A percentile compares a stretch with the other conserved stretches of the same genome.
Conservation (phyloP, 1,140 invertebrate genomes). For the Trialeurodes vaporariorum region DNA sequence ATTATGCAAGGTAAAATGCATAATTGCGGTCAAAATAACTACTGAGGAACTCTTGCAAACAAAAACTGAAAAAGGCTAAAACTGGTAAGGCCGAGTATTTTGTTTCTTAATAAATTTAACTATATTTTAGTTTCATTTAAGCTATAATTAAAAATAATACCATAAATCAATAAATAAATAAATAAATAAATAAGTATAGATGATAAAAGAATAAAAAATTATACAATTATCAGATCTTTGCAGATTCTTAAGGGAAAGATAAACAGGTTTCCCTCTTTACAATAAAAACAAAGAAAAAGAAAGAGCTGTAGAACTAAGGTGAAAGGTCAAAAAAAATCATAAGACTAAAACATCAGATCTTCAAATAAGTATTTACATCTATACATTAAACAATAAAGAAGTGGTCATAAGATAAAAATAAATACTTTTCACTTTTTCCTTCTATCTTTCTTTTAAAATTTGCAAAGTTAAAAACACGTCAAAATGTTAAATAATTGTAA, state of each 20-base stretch:
- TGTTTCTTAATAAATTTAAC: background rate
- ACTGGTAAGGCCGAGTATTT: background rate
- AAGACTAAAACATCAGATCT: background rate
- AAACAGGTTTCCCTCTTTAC: background rate
- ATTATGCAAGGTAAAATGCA: too few relatives aligned
- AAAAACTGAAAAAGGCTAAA: background rate
- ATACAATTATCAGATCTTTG: too few relatives aligned
- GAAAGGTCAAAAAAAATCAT: background rate
- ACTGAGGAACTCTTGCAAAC: background rate
- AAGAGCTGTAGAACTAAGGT: background rate
- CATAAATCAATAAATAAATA: background rate
- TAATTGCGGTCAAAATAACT: too few relatives aligned
- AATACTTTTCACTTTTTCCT: background rate
- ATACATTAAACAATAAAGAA: background rate
- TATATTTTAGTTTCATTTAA: background rate
- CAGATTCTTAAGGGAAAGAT: too few relatives aligned
- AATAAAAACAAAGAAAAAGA: background rate
- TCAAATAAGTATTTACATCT: background rate
- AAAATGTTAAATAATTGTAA: slow-evolving; percentile 1
- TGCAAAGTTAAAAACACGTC: background rate
- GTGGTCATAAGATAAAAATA: background rate
- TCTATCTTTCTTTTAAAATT: background rate
- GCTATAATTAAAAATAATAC: background rate
- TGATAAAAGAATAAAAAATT: too few relatives aligned
- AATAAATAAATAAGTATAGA: background rate